phyloP scores from a whole-genome alignment of 2,888 invertebrate species.

The Ophraella communa region DNA sequence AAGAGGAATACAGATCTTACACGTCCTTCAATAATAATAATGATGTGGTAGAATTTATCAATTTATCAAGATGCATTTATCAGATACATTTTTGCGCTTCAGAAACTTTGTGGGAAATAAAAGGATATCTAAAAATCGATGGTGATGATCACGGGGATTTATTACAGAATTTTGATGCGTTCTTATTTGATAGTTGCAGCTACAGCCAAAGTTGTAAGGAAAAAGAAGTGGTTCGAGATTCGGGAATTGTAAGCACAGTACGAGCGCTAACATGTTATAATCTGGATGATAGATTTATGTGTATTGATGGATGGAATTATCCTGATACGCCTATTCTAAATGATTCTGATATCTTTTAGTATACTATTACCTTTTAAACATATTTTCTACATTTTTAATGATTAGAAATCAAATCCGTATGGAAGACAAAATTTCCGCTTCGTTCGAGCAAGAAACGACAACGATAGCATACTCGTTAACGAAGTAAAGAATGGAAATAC shows the following conservation, averaged over 20 bases:
- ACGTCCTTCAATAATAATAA: slow-evolving; percentile 28
- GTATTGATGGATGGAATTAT: too few species aligned
- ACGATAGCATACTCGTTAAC: slow-evolving; percentile 19
- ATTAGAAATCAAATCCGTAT: slow-evolving; percentile 22
- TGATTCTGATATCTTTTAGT: slow-evolving; percentile 19
- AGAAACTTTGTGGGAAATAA: neutral
- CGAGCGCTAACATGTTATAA: slow-evolving; percentile 21
- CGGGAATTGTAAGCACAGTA: slow-evolving; percentile 29
- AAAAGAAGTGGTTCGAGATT: too few species aligned
- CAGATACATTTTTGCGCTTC: slow-evolving; percentile 30
- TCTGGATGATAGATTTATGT: too few species aligned
- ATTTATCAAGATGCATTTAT: too few species aligned
- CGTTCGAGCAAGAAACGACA: slow-evolving; percentile 30
- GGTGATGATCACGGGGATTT: slow-evolving; percentile 5
- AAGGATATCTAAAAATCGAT: neutral
- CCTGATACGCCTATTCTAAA: too few species aligned
- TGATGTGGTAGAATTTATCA: slow-evolving; percentile 35
- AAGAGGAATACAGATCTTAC: slow-evolving; percentile 32
- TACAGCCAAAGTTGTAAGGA: slow-evolving; percentile 30
- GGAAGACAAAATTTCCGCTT: slow-evolving; percentile 32
- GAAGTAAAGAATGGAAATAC: neutral
- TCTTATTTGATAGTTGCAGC: slow-evolving; percentile 27
- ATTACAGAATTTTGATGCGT: slow-evolving; percentile 25
- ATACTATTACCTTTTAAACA: slow-evolving; percentile 25
- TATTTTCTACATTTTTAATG: slow-evolving; percentile 8